These are phyloP conservation scores for Lasioglossum malachurum DNA, from an alignment of 2,888 invertebrate genomes.

Conservation along the genomic window DNA sequence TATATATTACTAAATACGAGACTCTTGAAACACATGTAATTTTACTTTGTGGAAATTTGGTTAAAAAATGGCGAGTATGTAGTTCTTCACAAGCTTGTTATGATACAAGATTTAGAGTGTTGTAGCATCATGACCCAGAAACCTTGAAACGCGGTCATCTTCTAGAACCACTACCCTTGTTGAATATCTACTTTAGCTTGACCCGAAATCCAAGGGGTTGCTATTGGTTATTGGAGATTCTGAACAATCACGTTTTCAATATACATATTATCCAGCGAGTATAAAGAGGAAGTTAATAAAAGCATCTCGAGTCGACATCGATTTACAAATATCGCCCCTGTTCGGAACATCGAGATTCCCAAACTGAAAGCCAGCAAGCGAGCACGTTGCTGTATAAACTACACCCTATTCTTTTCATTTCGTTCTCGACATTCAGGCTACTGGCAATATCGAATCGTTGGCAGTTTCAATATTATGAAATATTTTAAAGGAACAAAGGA, in stretches of 20 bases:
- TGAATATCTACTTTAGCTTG: constrained; percentile 43
- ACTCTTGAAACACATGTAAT: no score
- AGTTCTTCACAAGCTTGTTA: not conserved
- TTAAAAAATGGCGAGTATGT: not conserved
- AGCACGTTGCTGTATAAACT: constrained; percentile 12
- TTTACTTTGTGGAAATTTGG: not conserved
- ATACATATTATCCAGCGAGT: constrained; percentile 40
- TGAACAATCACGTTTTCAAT: constrained; percentile 36
- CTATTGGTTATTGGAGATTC: constrained; percentile 62
- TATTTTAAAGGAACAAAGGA: not conserved
- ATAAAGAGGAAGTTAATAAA: constrained; percentile 42
- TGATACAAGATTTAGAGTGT: not conserved
- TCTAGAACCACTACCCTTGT: not conserved
- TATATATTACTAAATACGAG: no score
- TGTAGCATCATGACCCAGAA: not conserved
- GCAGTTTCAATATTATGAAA: not conserved
- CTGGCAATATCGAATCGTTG: not conserved
- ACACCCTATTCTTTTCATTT: not conserved
- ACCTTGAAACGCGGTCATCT: not conserved
- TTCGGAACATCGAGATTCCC: constrained; percentile 5
- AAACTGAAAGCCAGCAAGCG: constrained; percentile 3
- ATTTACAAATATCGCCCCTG: constrained; percentile 37
- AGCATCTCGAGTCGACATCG: constrained; percentile 23
- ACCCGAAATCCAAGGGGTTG: constrained; percentile 25
- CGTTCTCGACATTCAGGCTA: not conserved